phyloP scores from a whole-genome alignment of 2,888 invertebrate genomes.

The Chironomus riparius region DNA sequence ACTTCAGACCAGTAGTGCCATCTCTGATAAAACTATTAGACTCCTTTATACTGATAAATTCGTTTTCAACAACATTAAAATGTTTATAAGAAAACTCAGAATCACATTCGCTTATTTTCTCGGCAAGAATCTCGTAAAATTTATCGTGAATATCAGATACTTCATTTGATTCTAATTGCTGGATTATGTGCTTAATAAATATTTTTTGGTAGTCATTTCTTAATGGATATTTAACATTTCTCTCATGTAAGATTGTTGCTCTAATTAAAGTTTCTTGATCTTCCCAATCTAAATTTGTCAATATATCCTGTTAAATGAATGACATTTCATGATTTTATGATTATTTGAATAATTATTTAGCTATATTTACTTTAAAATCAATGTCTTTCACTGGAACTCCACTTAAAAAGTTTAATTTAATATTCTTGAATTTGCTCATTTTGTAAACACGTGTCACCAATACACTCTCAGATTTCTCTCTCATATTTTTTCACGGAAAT shows the following conservation, averaged over 20 bases:
- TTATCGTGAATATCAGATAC: conserved; percentile 57
- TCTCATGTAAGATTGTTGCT: conserved; percentile 47
- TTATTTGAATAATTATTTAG: background rate
- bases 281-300: conserved; percentile 38
- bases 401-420: background rate
- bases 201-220: conserved; percentile 52
- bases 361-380: background rate
- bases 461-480: no score
- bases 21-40: conserved; percentile 61
- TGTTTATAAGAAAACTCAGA: conserved; percentile 52
- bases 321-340: background rate
- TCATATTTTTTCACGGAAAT: no score
- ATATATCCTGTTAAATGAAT: background rate
- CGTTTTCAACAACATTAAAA: conserved; percentile 41
- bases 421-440: background rate
- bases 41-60: conserved; percentile 55
- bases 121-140: conserved; percentile 53
- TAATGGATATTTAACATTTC: conserved; percentile 52
- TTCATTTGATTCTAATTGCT: conserved; percentile 46
- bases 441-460: background rate
- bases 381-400: background rate
- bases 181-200: conserved; percentile 57
- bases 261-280: conserved; percentile 51
- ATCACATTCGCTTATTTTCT: conserved; percentile 42
- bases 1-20: conserved; percentile 70